phyloP scores from a whole-genome alignment of 2,113 vertebrate genomes.

The Eidolon helvum region DNA sequence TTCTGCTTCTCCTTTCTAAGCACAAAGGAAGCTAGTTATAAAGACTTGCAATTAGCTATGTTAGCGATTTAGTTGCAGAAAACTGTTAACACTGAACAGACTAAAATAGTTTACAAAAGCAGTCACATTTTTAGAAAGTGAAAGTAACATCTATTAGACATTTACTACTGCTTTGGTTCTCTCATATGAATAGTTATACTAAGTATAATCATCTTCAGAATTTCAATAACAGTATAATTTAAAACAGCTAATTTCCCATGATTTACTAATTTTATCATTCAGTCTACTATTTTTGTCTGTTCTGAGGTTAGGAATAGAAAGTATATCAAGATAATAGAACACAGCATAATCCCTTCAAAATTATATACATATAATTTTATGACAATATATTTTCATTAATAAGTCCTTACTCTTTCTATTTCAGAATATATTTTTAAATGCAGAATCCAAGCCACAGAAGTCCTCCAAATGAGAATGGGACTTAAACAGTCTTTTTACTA shows the following conservation, averaged over 20 bases:
- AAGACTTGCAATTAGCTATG: not conserved
- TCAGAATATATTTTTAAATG: constrained; percentile 13
- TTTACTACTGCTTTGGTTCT: not conserved
- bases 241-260: not conserved
- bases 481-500: not conserved
- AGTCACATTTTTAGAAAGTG: constrained; percentile 26
- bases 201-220: not conserved
- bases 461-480: not conserved
- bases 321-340: constrained; percentile 40
- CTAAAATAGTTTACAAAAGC: constrained; percentile 55
- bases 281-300: constrained; percentile 62
- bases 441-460: not conserved
- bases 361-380: not conserved
- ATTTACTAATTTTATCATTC: not conserved
- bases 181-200: not conserved
- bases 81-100: constrained; percentile 61
- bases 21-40: constrained; percentile 41
- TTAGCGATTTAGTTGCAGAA: constrained; percentile 39
- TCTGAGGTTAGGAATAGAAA: constrained; percentile 48
- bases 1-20: not conserved
- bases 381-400: not conserved
- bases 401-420: not conserved
- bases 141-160: not conserved
- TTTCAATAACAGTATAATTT: constrained; percentile 16
- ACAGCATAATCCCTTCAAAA: constrained; percentile 26